Percentiles rank a stretch among this genome's conserved stretches.
Conservation (phyloP, 1,140 invertebrate genomes). For the Penaeus indicus region DNA sequence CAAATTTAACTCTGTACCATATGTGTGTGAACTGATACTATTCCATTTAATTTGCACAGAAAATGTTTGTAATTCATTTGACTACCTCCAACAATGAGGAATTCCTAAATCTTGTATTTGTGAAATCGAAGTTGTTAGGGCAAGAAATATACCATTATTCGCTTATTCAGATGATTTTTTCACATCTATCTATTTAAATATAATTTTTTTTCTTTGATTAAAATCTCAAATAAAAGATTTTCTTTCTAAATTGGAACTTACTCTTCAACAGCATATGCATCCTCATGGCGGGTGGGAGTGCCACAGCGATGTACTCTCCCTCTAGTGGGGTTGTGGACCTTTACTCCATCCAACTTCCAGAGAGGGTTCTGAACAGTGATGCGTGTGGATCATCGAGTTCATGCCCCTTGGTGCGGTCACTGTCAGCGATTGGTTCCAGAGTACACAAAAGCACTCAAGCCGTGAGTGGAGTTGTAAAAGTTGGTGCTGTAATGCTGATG, state of each 20-base stretch:
- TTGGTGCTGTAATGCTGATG: conserved; percentile 92
- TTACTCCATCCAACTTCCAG: conserved; percentile 94
- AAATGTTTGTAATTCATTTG: no score
- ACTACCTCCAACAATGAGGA: no score
- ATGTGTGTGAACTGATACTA: no score
- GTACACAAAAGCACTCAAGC: conserved; percentile 89
- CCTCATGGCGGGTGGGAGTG: conserved; percentile 68
- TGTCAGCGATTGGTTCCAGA: conserved; percentile 87
- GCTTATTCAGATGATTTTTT: no score
- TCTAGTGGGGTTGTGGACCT: conserved; percentile 89
- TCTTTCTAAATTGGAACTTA: conserved; percentile 20
- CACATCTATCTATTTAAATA: background rate
- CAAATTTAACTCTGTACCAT: no score
- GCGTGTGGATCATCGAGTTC: conserved; percentile 95
- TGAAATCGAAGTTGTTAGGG: no score
- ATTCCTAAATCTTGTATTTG: no score
- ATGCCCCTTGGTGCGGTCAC: conserved; percentile 91
- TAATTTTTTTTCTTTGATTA: background rate
- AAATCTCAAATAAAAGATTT: background rate
- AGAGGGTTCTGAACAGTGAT: conserved; percentile 85
- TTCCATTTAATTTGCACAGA: no score
- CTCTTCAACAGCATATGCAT: conserved; percentile 59
- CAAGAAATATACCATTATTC: no score
- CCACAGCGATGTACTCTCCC: conserved; percentile 82
- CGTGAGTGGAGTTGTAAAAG: conserved; percentile 92